phyloP scores from a whole-genome alignment of 2,113 vertebrate species.

The Pseudois nayaur region DNA sequence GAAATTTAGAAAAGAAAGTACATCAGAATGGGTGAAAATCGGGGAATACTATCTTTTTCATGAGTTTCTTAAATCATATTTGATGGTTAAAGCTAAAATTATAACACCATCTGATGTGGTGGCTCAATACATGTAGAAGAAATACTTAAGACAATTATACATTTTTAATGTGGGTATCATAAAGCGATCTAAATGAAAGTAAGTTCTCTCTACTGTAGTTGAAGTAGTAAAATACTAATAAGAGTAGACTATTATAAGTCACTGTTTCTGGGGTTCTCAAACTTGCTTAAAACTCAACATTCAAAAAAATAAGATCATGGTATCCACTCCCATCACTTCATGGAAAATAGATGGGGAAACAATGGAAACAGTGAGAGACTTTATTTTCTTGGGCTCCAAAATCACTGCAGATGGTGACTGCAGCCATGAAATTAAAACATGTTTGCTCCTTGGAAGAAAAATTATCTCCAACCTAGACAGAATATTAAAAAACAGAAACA shows the following conservation, averaged over 20 bases:
- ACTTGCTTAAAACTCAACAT: not conserved
- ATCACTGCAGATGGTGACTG: not conserved
- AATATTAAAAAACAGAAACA: not conserved
- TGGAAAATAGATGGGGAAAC: not conserved
- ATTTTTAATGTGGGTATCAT: not conserved
- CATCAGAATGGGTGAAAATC: not conserved
- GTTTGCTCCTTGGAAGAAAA: not conserved
- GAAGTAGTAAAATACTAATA: not conserved
- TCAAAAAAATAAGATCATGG: not conserved
- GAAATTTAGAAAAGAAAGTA: not conserved
- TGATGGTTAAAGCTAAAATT: slow-evolving; percentile 7
- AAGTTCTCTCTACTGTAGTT: not conserved
- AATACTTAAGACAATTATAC: not conserved
- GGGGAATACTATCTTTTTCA: not conserved
- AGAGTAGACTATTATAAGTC: not conserved
- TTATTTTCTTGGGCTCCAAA: not conserved
- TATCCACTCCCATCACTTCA: not conserved
- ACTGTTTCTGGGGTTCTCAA: not conserved
- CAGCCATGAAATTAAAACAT: not conserved
- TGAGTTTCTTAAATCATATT: not conserved
- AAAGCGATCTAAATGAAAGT: not conserved
- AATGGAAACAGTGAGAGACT: not conserved
- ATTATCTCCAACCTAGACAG: not conserved
- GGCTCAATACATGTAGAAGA: not conserved
- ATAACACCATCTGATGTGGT: not conserved